phyloP scores from a whole-genome alignment of 2,888 invertebrate genomes.

The Phanerotoma sp. region DNA sequence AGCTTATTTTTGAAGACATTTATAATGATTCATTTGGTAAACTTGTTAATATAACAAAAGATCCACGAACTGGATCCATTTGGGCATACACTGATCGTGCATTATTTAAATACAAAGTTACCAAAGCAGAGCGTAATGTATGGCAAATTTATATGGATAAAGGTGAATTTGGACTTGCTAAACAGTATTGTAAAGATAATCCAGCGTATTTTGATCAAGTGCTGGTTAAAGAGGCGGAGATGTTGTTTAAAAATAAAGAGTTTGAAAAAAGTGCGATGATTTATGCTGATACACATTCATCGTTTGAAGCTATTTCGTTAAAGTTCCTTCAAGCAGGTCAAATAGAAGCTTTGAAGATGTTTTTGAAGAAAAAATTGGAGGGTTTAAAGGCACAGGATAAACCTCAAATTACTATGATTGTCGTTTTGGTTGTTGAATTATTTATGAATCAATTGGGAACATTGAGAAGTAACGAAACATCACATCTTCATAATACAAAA shows the following conservation, averaged over 20 bases:
- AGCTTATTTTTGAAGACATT: conserved; percentile 82
- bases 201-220: conserved; percentile 81
- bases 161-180: conserved; percentile 83
- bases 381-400: conserved; percentile 72
- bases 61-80: conserved; percentile 74
- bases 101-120: conserved; percentile 83
- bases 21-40: conserved; percentile 79
- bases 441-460: conserved; percentile 87
- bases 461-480: conserved; percentile 59
- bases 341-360: conserved; percentile 84
- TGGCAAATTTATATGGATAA: conserved; percentile 87
- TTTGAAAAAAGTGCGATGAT: conserved; percentile 83
- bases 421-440: conserved; percentile 93
- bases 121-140: conserved; percentile 80
- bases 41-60: conserved; percentile 77
- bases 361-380: conserved; percentile 80
- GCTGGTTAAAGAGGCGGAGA: conserved; percentile 84
- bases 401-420: conserved; percentile 88
- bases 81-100: conserved; percentile 86
- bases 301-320: conserved; percentile 92
- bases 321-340: conserved; percentile 84
- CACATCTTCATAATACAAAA: conserved; percentile 54
- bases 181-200: conserved; percentile 79
- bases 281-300: conserved; percentile 86
- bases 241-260: conserved; percentile 75